Conservation (phyloP, 1,140 invertebrate genomes). For the Portunus trituberculatus region DNA sequence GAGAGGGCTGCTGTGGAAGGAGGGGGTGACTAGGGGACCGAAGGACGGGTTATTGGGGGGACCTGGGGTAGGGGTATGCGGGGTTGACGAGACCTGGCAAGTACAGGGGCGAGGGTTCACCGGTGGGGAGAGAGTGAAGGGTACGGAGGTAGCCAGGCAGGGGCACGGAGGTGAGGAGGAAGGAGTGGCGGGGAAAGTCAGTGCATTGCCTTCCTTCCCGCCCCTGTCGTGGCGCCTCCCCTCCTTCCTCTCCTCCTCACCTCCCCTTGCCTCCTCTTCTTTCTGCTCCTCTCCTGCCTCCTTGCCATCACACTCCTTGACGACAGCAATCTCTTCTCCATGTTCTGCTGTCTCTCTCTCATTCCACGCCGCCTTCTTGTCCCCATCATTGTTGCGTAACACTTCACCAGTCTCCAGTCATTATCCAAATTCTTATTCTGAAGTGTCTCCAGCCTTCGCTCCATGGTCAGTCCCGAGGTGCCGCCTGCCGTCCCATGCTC, state of each 20-base stretch:
- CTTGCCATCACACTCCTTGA: not conserved
- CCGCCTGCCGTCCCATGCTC: not conserved
- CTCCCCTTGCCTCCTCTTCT: not conserved
- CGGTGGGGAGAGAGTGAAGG: not conserved
- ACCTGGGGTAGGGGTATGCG: not conserved
- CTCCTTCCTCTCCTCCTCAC: not conserved
- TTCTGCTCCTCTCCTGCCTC: not conserved
- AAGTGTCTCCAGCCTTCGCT: not conserved
- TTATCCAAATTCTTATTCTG: not conserved
- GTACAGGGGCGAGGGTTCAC: not conserved
- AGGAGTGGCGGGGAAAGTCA: slow-evolving; percentile 17
- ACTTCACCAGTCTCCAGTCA: not conserved
- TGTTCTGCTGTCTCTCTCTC: too few species aligned
- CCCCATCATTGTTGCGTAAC: not conserved
- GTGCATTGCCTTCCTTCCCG: slow-evolving; percentile 17
- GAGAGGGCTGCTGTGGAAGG: not conserved
- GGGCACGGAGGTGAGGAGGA: not conserved
- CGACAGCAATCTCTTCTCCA: not conserved
- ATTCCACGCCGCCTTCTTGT: not conserved
- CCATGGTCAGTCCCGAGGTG: not conserved
- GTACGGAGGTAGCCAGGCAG: not conserved
- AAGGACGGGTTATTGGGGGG: slow-evolving; percentile 11
- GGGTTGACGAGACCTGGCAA: not conserved
- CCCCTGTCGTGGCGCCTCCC: not conserved
- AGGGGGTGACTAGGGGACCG: not conserved